phyloP scores from a whole-genome alignment of 2,888 invertebrate species.

The Notodonta dromedarius region DNA sequence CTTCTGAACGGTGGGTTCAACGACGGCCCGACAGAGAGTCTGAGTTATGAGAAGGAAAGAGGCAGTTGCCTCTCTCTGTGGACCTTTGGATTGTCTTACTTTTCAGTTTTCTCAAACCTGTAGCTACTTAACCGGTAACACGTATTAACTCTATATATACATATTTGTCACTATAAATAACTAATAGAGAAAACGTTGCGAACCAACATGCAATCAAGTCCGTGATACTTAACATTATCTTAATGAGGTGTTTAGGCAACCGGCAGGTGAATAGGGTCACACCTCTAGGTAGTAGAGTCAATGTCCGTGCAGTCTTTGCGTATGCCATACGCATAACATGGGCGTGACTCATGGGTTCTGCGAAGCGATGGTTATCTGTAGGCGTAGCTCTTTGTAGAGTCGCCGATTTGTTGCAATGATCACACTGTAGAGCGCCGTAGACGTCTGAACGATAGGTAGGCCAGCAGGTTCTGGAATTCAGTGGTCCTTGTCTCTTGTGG shows the following conservation, averaged over 20 bases:
- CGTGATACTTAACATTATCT: slow-evolving; percentile 26
- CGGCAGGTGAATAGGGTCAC: slow-evolving; percentile 46
- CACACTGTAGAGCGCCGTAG: background rate
- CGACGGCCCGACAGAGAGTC: no score
- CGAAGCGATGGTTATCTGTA: slow-evolving; percentile 34
- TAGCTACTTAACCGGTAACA: slow-evolving; percentile 10
- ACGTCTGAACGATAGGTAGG: no score
- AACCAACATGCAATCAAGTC: background rate
- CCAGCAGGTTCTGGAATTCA: no score
- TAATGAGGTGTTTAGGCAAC: slow-evolving; percentile 36
- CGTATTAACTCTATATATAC: slow-evolving; percentile 11
- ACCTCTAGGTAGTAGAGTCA: slow-evolving; percentile 45
- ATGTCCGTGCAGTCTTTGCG: slow-evolving; percentile 50
- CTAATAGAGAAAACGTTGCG: slow-evolving; percentile 6
- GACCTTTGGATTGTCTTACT: no score
- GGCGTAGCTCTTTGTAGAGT: slow-evolving; percentile 18
- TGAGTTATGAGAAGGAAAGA: no score
- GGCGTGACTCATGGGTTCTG: slow-evolving; percentile 52
- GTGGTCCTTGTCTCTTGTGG: no score
- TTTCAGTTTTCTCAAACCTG: background rate
- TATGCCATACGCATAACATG: slow-evolving; percentile 22
- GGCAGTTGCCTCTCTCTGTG: no score
- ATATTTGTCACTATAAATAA: slow-evolving; percentile 12
- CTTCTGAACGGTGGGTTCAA: no score
- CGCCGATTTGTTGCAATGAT: slow-evolving; percentile 1